phyloP scores from a whole-genome alignment of 2,888 invertebrate genomes.

The Rhabditophanes sp. region DNA sequence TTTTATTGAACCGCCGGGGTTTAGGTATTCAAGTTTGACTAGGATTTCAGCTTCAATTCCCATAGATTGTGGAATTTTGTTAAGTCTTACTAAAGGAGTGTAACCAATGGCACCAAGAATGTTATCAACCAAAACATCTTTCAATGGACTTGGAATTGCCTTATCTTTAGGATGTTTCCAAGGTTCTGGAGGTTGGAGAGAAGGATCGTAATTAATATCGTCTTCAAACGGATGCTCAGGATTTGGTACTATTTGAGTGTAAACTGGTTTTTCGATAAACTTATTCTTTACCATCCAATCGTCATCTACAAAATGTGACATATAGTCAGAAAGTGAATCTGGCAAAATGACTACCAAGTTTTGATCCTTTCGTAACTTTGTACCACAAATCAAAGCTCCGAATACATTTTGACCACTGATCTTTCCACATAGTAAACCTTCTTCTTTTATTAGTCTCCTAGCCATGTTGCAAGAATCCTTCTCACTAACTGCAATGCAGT shows the following conservation, averaged over 20 bases:
- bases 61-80: constrained; percentile 44
- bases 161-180: too few species aligned
- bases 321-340: constrained; percentile 88
- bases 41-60: constrained; percentile 23
- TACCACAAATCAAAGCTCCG: constrained; percentile 43
- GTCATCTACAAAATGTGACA: constrained; percentile 50
- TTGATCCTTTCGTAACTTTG: constrained; percentile 63
- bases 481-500: background rate
- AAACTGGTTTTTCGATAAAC: constrained; percentile 7
- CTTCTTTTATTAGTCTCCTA: constrained; percentile 68
- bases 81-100: constrained; percentile 47
- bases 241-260: background rate
- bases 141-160: background rate
- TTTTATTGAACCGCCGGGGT: constrained; percentile 86
- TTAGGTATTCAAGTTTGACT: constrained; percentile 59
- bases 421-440: constrained; percentile 59
- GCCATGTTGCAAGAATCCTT: constrained; percentile 63
- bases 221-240: background rate
- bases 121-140: constrained; percentile 12
- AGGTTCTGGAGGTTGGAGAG: background rate
- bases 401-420: constrained; percentile 21
- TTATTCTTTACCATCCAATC: constrained; percentile 35
- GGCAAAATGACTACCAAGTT: constrained; percentile 76
- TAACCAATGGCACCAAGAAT: constrained; percentile 44
- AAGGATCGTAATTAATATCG: background rate